These are phyloP conservation scores for Ctenopoma kingsleyae DNA, from an alignment of 2,797 vertebrate genomes.

Conservation along the genomic window DNA sequence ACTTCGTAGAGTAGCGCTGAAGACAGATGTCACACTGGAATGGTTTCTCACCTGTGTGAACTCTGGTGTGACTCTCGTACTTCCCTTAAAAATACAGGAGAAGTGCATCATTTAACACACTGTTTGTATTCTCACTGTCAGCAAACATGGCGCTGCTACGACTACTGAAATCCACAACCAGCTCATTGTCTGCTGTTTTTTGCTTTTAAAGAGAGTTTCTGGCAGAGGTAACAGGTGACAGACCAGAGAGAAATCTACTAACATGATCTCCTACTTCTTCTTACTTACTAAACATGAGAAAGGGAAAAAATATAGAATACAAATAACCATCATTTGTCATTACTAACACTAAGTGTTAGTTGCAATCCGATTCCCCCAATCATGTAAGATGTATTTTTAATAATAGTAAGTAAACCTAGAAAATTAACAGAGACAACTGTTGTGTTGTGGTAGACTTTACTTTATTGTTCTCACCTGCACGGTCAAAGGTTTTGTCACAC, in stretches of 20 bases:
- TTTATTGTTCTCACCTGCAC: slow-evolving; percentile 88
- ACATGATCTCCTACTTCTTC: neutral
- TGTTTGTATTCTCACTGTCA: neutral
- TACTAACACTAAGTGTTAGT: too few relatives aligned
- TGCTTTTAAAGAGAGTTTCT: neutral
- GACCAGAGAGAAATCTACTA: neutral
- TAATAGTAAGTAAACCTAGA: too few relatives aligned
- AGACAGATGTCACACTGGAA: slow-evolving; percentile 98
- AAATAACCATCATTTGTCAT: neutral
- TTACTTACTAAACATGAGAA: neutral
- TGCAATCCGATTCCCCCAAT: too few relatives aligned
- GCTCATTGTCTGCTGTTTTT: too few relatives aligned
- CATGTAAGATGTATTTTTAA: too few relatives aligned
- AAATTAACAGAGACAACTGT: too few relatives aligned
- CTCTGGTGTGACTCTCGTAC: slow-evolving; percentile 96
- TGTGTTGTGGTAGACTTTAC: neutral
- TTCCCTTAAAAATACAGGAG: slow-evolving; percentile 85
- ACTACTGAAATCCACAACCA: neutral
- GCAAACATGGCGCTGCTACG: neutral
- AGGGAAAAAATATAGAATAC: neutral
- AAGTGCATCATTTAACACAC: neutral
- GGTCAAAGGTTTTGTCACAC: slow-evolving; percentile 97
- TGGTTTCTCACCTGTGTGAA: slow-evolving; percentile 97
- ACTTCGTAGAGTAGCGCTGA: slow-evolving; percentile 98
- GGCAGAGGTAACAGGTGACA: neutral